These are phyloP conservation scores for Acanthaster planci DNA, from an alignment of 35 echinoderm and acorn worm species.

Conservation along the genomic window DNA sequence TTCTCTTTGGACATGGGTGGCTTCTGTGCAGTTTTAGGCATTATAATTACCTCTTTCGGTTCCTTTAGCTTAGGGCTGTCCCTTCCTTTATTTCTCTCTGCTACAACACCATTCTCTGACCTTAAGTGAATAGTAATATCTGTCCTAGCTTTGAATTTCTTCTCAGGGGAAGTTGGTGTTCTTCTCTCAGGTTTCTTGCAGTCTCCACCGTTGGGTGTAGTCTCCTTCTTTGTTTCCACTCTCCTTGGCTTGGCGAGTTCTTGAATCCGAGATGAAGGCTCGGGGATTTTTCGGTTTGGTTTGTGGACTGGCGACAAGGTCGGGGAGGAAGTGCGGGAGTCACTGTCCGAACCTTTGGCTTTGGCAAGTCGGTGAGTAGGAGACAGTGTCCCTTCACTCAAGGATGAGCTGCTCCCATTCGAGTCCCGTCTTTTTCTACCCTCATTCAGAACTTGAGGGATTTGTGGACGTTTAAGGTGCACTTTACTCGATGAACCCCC, in stretches of 20 bases:
- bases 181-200: slow-evolving; percentile 17
- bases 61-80: slow-evolving; percentile 17
- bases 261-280: slow-evolving; percentile 17
- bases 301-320: slow-evolving; percentile 9
- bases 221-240: background rate
- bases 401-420: slow-evolving; percentile 28
- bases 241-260: slow-evolving; percentile 41
- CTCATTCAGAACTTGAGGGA: slow-evolving; percentile 42
- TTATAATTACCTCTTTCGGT: background rate
- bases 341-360: slow-evolving; percentile 20
- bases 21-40: background rate
- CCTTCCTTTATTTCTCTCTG: background rate
- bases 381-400: slow-evolving; percentile 4
- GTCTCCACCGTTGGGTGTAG: background rate
- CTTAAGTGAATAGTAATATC: background rate
- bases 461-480: slow-evolving; percentile 5
- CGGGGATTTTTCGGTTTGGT: background rate
- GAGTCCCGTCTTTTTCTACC: background rate
- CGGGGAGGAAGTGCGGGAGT: slow-evolving; percentile 9
- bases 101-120: background rate
- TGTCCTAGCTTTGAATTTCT: background rate
- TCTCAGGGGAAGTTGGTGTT: slow-evolving; percentile 18
- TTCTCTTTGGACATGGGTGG: background rate
- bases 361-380: slow-evolving; percentile 9
- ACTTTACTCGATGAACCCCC: background rate